Conservation (phyloP, 2,113 vertebrate species). For the Oxyura jamaicensis region DNA sequence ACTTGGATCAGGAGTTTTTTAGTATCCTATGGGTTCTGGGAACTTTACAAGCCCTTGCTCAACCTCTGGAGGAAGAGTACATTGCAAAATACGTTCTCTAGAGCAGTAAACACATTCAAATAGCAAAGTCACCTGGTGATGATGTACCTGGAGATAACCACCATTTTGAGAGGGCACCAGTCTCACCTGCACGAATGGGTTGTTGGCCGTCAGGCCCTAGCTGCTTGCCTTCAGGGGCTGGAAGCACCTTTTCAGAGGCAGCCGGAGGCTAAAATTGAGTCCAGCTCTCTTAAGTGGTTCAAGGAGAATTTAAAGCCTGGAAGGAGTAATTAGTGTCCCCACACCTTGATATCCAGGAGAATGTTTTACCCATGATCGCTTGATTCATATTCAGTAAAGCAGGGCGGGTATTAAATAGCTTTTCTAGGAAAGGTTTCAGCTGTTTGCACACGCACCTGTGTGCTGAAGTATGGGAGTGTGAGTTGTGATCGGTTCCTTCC, state of each 20-base stretch:
- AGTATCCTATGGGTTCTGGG: not conserved
- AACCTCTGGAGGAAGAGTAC: not conserved
- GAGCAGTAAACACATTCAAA: accelerated
- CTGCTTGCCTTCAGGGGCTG: not conserved
- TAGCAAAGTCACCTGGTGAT: not conserved
- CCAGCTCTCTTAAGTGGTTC: not conserved
- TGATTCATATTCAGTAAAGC: not conserved
- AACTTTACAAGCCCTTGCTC: not conserved
- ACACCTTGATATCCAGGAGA: not conserved
- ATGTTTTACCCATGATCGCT: not conserved
- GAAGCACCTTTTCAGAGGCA: not conserved
- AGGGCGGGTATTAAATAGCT: not conserved
- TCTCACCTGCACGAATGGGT: not conserved
- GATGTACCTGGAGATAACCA: not conserved
- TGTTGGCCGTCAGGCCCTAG: not conserved
- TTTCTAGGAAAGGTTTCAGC: not conserved
- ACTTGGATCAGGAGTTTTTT: conserved; percentile 23
- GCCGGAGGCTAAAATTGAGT: not conserved
- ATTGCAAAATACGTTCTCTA: not conserved
- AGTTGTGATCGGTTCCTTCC: not conserved
- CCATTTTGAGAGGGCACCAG: not conserved
- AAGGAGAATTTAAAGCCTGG: not conserved
- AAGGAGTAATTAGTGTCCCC: not conserved
- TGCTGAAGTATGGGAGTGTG: not conserved
- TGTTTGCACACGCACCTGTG: not conserved